Evolutionary conservation across 2,888 invertebrate genomes (phyloP).

Genomic region (Panopea generosa): DNA sequence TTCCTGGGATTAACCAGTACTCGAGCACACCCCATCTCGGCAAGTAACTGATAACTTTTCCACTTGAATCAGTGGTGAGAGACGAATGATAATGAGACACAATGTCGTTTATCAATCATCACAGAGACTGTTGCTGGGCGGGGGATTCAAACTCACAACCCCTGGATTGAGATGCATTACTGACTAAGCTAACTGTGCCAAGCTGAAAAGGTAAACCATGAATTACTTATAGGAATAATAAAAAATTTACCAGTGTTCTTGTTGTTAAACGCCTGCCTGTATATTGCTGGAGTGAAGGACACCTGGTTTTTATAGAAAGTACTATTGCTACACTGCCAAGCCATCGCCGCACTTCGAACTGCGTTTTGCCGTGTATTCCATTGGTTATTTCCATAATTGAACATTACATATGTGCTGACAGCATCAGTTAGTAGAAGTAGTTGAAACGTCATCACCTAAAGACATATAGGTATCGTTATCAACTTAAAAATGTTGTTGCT

Average conservation of each 20-base stretch:
- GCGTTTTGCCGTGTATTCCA: slow-evolving; percentile 3
- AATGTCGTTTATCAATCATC: too few species aligned
- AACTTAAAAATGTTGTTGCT: neutral
- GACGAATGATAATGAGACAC: too few species aligned
- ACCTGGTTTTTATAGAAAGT: slow-evolving; percentile 7
- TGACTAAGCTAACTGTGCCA: too few species aligned
- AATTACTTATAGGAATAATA: too few species aligned
- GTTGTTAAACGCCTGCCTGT: slow-evolving; percentile 6
- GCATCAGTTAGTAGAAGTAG: slow-evolving; percentile 40
- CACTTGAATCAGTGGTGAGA: too few species aligned
- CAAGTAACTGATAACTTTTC: too few species aligned
- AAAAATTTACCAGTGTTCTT: slow-evolving; percentile 10
- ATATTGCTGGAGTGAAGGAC: slow-evolving; percentile 18
- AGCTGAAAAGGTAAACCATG: too few species aligned
- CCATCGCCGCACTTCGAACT: slow-evolving; percentile 28
- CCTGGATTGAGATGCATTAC: too few species aligned
- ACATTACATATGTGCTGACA: slow-evolving; percentile 28
- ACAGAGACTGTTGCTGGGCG: too few species aligned
- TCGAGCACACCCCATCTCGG: too few species aligned
- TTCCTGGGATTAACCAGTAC: too few species aligned
- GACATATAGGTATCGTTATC: neutral
- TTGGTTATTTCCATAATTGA: slow-evolving; percentile 19
- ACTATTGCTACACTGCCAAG: slow-evolving; percentile 36
- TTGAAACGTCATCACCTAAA: slow-evolving; percentile 41
- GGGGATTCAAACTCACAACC: too few species aligned